Evolutionary conservation across 2,797 vertebrate species (phyloP).

Genomic region (Acrossocheilus fasciatus): DNA sequence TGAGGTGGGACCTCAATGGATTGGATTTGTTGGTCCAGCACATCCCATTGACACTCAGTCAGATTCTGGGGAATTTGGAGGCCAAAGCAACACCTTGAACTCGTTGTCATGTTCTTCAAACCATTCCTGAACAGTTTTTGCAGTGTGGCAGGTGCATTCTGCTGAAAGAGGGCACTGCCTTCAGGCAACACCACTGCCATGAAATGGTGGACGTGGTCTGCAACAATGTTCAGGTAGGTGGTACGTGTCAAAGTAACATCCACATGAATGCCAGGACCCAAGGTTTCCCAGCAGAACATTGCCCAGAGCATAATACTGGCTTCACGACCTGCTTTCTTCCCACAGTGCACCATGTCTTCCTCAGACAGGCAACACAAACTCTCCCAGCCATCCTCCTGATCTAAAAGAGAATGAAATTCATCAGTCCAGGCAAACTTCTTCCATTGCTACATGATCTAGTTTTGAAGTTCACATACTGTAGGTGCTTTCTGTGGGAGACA

Average conservation of each 20-base stretch:
- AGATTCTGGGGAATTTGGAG: neutral
- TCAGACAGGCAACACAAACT: neutral
- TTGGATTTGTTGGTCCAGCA: neutral
- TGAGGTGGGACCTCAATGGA: neutral
- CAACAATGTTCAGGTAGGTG: neutral
- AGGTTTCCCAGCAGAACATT: neutral
- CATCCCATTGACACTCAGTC: neutral
- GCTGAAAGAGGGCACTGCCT: neutral
- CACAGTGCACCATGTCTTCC: slow-evolving; percentile 1
- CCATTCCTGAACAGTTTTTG: neutral
- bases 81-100: neutral
- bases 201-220: neutral
- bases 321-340: neutral
- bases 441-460: neutral
- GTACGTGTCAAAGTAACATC: neutral
- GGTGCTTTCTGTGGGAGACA: neutral
- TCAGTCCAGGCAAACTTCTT: neutral
- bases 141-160: neutral
- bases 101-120: neutral
- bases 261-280: neutral
- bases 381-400: neutral
- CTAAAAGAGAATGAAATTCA: neutral
- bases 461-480: neutral
- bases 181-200: neutral
- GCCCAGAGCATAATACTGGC: neutral